Percentiles rank a stretch among this genome's conserved stretches.
Conservation (phyloP, 2,113 vertebrate genomes). For the Diphyllodes magnificus region DNA sequence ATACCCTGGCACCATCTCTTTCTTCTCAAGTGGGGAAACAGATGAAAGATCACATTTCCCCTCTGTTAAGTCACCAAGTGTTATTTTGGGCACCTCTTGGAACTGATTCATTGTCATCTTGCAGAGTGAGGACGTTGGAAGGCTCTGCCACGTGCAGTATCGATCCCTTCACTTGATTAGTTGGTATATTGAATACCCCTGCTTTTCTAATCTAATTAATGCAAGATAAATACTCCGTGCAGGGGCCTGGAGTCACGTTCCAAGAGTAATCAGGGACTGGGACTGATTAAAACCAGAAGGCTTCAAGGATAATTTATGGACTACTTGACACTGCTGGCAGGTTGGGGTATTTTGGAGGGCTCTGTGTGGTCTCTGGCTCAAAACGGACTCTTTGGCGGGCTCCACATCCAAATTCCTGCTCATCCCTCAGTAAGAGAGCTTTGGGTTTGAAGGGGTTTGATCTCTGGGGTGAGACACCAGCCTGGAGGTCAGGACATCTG, state of each 20-base stretch:
- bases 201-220: slow-evolving; percentile 72
- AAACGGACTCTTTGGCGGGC: neutral
- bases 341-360: slow-evolving; percentile 11
- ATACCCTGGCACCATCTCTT: neutral
- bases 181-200: slow-evolving; percentile 67
- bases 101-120: slow-evolving; percentile 8
- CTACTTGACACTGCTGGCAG: slow-evolving; percentile 3
- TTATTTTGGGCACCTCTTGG: slow-evolving; percentile 3
- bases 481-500: neutral
- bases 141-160: slow-evolving; percentile 49
- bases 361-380: neutral
- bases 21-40: neutral
- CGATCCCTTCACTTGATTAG: slow-evolving; percentile 76
- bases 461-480: neutral
- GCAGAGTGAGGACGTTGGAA: neutral
- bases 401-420: neutral
- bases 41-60: neutral
- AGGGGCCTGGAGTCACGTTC: slow-evolving; percentile 52
- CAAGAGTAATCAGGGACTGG: slow-evolving; percentile 36
- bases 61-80: neutral
- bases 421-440: neutral
- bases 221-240: slow-evolving; percentile 70
- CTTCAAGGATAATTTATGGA: slow-evolving; percentile 50
- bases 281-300: slow-evolving; percentile 64
- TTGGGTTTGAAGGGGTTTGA: neutral